Conservation (phyloP, 2,113 vertebrate species). For the Arothron firmamentum region DNA sequence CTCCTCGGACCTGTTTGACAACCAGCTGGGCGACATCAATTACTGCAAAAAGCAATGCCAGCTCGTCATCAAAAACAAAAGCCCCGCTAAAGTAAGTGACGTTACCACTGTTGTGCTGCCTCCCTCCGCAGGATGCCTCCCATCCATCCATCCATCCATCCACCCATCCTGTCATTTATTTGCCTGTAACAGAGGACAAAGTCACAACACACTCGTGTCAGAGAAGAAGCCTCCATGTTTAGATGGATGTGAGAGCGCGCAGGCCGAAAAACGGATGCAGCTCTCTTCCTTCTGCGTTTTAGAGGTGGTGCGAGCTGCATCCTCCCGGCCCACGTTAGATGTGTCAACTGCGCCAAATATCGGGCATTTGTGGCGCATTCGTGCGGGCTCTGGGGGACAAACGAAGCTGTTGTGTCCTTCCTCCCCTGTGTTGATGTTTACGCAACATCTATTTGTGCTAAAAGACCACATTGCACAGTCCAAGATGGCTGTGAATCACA, state of each 20-base stretch:
- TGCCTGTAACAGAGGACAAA: background rate
- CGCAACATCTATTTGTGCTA: too few species aligned
- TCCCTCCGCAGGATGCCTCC: background rate
- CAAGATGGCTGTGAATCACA: too few species aligned
- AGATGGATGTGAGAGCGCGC: conserved; percentile 19
- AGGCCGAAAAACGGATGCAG: conserved; percentile 49
- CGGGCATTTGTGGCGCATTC: too few species aligned
- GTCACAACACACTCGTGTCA: background rate
- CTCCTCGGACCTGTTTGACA: conserved; percentile 78
- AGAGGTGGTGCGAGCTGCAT: conserved; percentile 24
- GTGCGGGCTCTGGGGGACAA: too few species aligned
- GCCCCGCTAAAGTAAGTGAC: conserved; percentile 77
- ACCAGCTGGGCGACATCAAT: conserved; percentile 84
- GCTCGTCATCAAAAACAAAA: conserved; percentile 77
- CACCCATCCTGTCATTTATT: background rate
- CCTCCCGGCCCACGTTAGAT: background rate
- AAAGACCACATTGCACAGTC: too few species aligned
- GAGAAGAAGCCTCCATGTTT: background rate
- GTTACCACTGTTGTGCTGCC: conserved; percentile 3
- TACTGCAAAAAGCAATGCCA: conserved; percentile 85
- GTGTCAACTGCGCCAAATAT: conserved; percentile 3
- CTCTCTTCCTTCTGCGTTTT: conserved; percentile 33
- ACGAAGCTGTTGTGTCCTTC: too few species aligned
- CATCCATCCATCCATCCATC: background rate
- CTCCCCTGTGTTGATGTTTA: too few species aligned